Percentiles rank a stretch among this genome's conserved stretches.
phyloP scores from a whole-genome alignment of 2,797 vertebrate species.

The Hydrocynus forskahlii region DNA sequence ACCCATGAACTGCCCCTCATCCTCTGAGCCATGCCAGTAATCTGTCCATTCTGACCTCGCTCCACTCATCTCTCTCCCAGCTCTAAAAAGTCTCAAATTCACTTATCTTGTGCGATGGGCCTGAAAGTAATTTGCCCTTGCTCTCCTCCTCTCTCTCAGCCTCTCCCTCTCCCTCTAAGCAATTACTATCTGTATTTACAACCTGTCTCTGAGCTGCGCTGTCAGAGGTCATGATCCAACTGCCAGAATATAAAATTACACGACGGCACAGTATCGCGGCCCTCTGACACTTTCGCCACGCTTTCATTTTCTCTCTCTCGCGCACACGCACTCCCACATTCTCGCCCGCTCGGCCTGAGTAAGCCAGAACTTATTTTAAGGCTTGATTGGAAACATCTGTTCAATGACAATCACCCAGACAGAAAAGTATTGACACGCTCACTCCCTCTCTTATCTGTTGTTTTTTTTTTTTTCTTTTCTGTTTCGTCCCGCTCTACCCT shows the following conservation, averaged over 20 bases:
- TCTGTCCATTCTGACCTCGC: conserved; percentile 52
- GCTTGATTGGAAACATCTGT: conserved; percentile 45
- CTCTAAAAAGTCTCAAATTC: conserved; percentile 53
- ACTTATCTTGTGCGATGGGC: conserved; percentile 51
- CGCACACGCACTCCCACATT: background rate
- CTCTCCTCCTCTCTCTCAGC: conserved; percentile 9
- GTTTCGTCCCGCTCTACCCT: conserved; percentile 5
- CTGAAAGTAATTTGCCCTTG: conserved; percentile 49
- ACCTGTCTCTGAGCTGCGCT: conserved; percentile 52
- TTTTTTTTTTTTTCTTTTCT: background rate
- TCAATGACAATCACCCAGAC: conserved; percentile 36
- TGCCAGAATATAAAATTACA: conserved; percentile 54
- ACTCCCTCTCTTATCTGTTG: background rate
- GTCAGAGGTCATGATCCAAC: conserved; percentile 57
- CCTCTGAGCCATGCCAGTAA: conserved; percentile 38
- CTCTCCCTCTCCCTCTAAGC: conserved; percentile 44
- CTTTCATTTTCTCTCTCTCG: conserved; percentile 34
- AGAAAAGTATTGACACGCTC: conserved; percentile 31
- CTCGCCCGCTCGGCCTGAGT: background rate
- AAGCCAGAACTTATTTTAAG: conserved; percentile 38
- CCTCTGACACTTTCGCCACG: conserved; percentile 34
- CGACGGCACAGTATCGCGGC: conserved; percentile 38
- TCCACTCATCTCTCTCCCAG: conserved; percentile 49
- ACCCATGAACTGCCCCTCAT: conserved; percentile 37
- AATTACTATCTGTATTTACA: conserved; percentile 59